A percentile compares a stretch with the other conserved stretches of the same genome.
Evolutionary conservation across 2,113 vertebrate species (phyloP).

Genomic region (Chloebia gouldiae): DNA sequence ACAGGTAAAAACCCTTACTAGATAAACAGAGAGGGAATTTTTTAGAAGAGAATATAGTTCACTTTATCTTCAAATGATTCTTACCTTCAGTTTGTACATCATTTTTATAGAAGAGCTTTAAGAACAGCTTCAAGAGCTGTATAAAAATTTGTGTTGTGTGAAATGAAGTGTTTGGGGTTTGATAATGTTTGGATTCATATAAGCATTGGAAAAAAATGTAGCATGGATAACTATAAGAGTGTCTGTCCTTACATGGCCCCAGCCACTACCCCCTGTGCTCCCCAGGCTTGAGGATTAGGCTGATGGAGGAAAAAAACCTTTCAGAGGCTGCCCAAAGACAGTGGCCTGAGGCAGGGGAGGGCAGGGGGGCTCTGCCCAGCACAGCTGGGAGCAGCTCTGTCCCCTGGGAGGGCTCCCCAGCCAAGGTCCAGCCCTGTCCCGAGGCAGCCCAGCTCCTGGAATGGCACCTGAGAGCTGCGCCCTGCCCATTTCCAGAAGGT

Average conservation of each 20-base stretch:
- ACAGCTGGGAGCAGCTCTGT: background rate
- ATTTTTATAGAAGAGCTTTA: background rate
- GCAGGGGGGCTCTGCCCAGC: background rate
- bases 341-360: background rate
- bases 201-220: background rate
- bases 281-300: background rate
- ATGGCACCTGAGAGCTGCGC: fast-evolving
- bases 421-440: background rate
- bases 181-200: background rate
- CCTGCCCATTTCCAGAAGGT: background rate
- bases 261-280: background rate
- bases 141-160: background rate
- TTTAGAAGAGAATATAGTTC: background rate
- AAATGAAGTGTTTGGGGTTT: background rate
- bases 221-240: background rate
- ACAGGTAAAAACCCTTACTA: background rate
- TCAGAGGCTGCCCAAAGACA: background rate
- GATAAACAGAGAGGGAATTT: background rate
- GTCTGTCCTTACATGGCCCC: background rate
- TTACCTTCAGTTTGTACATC: background rate
- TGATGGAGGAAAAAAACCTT: background rate
- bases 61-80: background rate
- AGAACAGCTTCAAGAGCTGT: background rate
- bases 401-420: background rate
- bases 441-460: background rate